Conservation (phyloP, 2,113 vertebrate species). For the Anolis carolinensis region DNA sequence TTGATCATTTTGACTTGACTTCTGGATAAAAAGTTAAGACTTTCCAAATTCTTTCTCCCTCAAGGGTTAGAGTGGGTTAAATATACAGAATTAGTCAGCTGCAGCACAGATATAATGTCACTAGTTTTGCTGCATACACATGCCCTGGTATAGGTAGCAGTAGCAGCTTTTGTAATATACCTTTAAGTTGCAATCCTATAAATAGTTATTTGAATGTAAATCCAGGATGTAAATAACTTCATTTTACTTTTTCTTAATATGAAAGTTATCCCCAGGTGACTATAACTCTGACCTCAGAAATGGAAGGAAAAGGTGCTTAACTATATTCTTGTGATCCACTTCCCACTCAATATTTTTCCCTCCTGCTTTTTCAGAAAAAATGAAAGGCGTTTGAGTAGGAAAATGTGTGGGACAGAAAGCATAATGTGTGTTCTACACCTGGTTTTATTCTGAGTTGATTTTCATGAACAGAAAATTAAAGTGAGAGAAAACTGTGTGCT, state of each 20-base stretch:
- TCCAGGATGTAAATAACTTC: neutral
- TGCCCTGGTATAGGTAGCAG: constrained; percentile 78
- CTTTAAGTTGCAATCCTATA: constrained; percentile 41
- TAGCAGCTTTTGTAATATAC: constrained; percentile 84
- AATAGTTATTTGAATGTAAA: neutral
- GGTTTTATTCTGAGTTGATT: no score
- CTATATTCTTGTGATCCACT: neutral
- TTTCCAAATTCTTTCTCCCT: constrained; percentile 83
- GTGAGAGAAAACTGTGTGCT: neutral
- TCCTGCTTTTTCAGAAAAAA: neutral
- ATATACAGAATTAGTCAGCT: constrained; percentile 76
- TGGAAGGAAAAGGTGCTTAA: neutral
- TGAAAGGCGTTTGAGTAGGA: neutral
- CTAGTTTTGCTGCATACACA: constrained; percentile 77
- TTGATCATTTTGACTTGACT: constrained; percentile 99
- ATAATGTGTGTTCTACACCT: neutral
- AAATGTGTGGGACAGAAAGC: neutral
- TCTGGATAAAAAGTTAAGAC: constrained; percentile 91
- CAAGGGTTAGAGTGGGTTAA: constrained; percentile 78
- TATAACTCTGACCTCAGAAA: neutral
- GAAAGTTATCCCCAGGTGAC: neutral
- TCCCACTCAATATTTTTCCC: neutral
- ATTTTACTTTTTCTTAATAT: neutral
- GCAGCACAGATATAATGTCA: constrained; percentile 75
- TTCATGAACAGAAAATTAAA: no score